phyloP scores from a whole-genome alignment of 2,797 vertebrate species.

The Protonibea diacanthus region DNA sequence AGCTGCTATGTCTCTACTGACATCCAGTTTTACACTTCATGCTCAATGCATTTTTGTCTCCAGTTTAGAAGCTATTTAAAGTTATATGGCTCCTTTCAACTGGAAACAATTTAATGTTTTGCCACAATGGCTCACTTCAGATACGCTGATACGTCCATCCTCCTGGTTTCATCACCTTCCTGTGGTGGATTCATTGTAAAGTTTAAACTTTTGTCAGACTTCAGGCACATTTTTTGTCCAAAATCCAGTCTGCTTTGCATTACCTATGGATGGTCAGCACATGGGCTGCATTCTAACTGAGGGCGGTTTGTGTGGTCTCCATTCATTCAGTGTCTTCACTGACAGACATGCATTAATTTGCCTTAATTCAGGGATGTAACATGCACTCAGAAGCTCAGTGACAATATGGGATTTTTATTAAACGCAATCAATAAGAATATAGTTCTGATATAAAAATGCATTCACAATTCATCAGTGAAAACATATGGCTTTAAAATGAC shows the following conservation, averaged over 20 bases:
- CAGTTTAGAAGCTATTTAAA: constrained; percentile 59
- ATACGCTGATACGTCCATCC: constrained; percentile 40
- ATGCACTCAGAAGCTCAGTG: constrained; percentile 6
- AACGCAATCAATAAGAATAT: background rate
- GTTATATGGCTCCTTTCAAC: constrained; percentile 37
- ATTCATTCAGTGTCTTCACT: constrained; percentile 46
- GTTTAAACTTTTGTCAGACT: constrained; percentile 40
- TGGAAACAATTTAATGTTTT: constrained; percentile 61
- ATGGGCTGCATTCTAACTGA: constrained; percentile 40
- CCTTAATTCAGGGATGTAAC: constrained; percentile 31
- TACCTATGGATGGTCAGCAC: constrained; percentile 52
- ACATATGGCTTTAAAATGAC: background rate
- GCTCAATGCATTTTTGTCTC: constrained; percentile 43
- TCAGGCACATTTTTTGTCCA: constrained; percentile 37
- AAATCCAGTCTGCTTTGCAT: constrained; percentile 52
- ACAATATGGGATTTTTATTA: background rate
- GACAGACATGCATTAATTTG: constrained; percentile 48
- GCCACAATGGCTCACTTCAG: constrained; percentile 47
- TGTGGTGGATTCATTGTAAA: constrained; percentile 22
- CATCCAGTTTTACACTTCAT: constrained; percentile 55
- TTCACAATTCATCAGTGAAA: background rate
- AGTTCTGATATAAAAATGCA: background rate
- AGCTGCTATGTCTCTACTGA: constrained; percentile 36
- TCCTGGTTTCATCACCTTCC: constrained; percentile 38
- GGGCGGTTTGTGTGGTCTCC: constrained; percentile 59